Evolutionary conservation across 1,140 invertebrate genomes (phyloP).

Genomic region (Drosophila busckii): DNA sequence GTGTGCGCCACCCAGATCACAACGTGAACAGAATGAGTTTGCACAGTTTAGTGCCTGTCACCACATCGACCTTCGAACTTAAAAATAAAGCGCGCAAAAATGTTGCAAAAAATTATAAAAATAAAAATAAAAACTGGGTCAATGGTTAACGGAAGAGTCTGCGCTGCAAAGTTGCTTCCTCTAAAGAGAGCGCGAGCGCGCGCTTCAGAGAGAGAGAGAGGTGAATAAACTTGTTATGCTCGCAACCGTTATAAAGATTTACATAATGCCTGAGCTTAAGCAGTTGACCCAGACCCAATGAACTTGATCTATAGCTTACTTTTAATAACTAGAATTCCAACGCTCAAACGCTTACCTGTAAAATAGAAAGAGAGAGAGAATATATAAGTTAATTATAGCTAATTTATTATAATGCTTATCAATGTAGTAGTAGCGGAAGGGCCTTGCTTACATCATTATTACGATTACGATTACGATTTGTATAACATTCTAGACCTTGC

Average conservation of each 20-base stretch:
- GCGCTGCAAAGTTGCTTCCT: no score
- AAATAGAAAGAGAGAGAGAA: slow-evolving; percentile 12
- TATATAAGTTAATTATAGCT: no score
- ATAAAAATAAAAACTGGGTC: slow-evolving; percentile 42
- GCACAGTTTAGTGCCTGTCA: slow-evolving; percentile 11
- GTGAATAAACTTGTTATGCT: slow-evolving; percentile 65
- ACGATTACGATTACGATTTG: no score
- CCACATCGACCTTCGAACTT: slow-evolving; percentile 26
- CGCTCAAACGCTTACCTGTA: slow-evolving; percentile 45
- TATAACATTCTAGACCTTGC: no score
- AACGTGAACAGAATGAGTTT: not conserved
- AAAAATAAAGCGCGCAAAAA: slow-evolving; percentile 30
- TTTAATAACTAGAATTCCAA: slow-evolving; percentile 22
- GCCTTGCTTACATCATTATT: no score
- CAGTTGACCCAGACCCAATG: slow-evolving; percentile 68
- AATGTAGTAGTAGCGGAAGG: no score
- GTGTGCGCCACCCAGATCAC: no score
- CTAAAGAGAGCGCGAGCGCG: no score
- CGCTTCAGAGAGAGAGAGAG: no score
- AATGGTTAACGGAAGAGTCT: slow-evolving; percentile 57
- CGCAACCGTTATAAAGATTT: slow-evolving; percentile 55
- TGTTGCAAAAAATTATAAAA: not conserved
- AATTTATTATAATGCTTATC: no score
- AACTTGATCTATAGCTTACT: slow-evolving; percentile 55
- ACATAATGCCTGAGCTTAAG: slow-evolving; percentile 7